phyloP scores from a whole-genome alignment of 2,113 vertebrate species.

The Rhizomys pruinosus region DNA sequence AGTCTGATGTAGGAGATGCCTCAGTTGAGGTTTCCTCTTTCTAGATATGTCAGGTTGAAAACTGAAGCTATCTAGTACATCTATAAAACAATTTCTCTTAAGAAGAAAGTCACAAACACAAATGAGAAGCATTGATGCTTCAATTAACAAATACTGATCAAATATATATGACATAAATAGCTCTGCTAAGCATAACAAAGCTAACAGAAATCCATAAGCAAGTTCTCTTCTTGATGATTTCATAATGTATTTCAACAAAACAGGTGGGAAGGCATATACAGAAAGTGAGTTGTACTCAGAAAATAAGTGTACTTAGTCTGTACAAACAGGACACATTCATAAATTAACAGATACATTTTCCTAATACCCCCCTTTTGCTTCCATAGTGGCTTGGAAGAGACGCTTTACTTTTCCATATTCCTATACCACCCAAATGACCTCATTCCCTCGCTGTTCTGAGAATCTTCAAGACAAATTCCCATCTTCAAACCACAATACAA shows the following conservation, averaged over 20 bases:
- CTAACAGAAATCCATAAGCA: neutral
- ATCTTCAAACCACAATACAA: neutral
- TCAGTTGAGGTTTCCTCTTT: no score
- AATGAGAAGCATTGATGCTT: slow-evolving; percentile 15
- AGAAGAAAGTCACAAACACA: slow-evolving; percentile 37
- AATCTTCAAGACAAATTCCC: neutral
- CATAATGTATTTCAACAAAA: slow-evolving; percentile 29
- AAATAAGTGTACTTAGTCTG: slow-evolving; percentile 7
- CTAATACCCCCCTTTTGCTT: neutral
- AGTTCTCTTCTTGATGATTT: neutral
- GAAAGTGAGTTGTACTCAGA: slow-evolving; percentile 5
- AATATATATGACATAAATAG: neutral
- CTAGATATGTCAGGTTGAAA: no score
- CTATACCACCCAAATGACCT: neutral
- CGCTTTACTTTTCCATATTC: neutral
- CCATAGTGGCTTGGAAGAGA: neutral
- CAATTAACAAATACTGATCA: slow-evolving; percentile 28
- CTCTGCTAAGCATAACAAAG: neutral
- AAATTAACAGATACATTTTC: neutral
- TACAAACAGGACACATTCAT: neutral
- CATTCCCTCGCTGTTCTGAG: neutral
- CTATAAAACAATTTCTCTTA: slow-evolving; percentile 29
- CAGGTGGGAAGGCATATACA: neutral
- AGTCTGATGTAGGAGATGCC: no score
- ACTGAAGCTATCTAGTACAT: no score